A percentile compares a stretch with the other conserved stretches of the same genome.
These are phyloP conservation scores for Laterallus jamaicensis DNA, from an alignment of 2,113 vertebrate genomes.

Conservation along the genomic window DNA sequence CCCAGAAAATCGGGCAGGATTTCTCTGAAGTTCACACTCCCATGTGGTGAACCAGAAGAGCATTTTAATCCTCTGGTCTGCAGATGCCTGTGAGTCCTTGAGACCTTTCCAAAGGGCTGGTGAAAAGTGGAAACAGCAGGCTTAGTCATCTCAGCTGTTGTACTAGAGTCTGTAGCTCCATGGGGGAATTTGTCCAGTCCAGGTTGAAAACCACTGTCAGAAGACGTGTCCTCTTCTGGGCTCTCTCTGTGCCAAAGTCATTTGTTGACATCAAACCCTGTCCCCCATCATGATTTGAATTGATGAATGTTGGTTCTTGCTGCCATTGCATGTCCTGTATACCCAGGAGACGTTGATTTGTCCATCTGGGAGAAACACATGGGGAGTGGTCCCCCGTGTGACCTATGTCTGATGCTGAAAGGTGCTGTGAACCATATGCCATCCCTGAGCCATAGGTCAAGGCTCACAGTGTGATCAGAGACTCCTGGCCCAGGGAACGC, in stretches of 20 bases:
- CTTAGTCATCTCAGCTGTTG: neutral
- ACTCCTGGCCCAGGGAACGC: no score
- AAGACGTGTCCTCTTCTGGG: neutral
- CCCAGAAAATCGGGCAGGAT: neutral
- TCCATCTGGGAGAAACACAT: neutral
- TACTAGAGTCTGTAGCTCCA: neutral
- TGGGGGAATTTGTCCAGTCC: neutral
- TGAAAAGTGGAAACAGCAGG: neutral
- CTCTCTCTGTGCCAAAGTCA: neutral
- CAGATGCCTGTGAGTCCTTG: neutral
- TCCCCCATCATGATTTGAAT: neutral
- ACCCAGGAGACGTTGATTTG: neutral
- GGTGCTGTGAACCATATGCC: rapidly evolving
- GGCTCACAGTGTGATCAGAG: rapidly evolving
- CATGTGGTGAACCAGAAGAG: rapidly evolving
- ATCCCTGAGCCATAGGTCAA: neutral
- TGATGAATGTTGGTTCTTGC: neutral
- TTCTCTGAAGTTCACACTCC: neutral
- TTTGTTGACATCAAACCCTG: neutral
- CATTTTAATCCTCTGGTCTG: neutral
- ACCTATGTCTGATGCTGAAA: neutral
- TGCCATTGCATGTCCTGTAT: neutral
- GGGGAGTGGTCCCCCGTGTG: neutral
- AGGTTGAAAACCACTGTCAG: neutral
- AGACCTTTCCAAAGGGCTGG: neutral